A percentile compares a stretch with the other conserved stretches of the same genome.
phyloP scores from a whole-genome alignment of 2,113 vertebrate genomes.

The Perognathus longimembris region DNA sequence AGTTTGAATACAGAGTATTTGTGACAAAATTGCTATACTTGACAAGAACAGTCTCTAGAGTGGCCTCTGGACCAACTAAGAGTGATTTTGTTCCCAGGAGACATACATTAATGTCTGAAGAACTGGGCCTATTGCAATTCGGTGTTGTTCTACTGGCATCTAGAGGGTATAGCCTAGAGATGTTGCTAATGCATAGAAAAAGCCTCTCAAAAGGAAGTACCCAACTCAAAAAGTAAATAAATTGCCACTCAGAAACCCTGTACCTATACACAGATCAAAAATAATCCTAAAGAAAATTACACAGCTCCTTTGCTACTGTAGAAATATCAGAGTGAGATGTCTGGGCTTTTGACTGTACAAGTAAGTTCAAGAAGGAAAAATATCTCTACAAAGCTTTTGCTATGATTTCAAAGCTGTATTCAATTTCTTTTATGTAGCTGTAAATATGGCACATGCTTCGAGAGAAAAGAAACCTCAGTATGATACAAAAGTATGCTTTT shows the following conservation, averaged over 20 bases:
- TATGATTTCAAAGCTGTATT: constrained; percentile 43
- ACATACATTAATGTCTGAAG: constrained; percentile 14
- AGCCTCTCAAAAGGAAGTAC: constrained; percentile 49
- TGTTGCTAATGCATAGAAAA: not conserved
- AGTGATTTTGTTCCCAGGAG: constrained; percentile 20
- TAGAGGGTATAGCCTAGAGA: constrained; percentile 17
- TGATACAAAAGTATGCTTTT: constrained; percentile 13
- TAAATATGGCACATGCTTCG: constrained; percentile 42
- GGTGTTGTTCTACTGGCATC: constrained; percentile 34
- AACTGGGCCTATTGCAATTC: constrained; percentile 27
- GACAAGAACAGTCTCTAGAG: constrained; percentile 45
- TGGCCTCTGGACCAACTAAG: constrained; percentile 60
- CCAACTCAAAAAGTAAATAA: constrained; percentile 13
- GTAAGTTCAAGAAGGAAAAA: constrained; percentile 23
- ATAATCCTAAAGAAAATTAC: constrained; percentile 47
- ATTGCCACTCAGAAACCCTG: constrained; percentile 30
- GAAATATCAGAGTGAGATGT: constrained; percentile 21
- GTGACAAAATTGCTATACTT: constrained; percentile 69
- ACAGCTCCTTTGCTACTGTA: not conserved
- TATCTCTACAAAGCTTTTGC: constrained; percentile 44
- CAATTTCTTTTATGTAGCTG: constrained; percentile 31
- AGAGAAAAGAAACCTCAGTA: constrained; percentile 1
- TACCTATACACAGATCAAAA: constrained; percentile 36
- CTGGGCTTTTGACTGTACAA: constrained; percentile 40
- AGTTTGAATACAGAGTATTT: constrained; percentile 82